Conservation (phyloP, 2,888 invertebrate species). For the Ypsolopha scabrella region DNA sequence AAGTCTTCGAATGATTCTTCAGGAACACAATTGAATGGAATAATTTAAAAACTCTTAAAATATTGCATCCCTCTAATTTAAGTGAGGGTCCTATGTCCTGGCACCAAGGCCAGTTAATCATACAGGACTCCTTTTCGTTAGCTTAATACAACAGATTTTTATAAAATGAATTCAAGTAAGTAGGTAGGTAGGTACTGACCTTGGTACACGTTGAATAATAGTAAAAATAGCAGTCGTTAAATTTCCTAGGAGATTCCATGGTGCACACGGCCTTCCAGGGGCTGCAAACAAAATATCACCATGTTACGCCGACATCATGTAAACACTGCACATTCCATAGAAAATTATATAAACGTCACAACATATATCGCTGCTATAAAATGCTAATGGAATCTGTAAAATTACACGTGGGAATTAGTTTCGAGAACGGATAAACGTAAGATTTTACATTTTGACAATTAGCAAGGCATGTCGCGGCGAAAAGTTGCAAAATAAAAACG, state of each 20-base stretch:
- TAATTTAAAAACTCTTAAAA: no score
- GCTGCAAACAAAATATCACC: constrained; percentile 36
- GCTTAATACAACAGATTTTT: no score
- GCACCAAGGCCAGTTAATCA: no score
- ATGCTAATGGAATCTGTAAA: constrained; percentile 14
- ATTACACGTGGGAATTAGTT: constrained; percentile 27
- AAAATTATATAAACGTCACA: constrained; percentile 14
- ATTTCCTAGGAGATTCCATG: constrained; percentile 80
- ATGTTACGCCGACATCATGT: constrained; percentile 23
- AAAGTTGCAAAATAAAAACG: constrained; percentile 39
- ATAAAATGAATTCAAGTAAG: no score
- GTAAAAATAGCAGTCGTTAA: constrained; percentile 90
- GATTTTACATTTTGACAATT: constrained; percentile 59
- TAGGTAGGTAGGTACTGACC: constrained; percentile 56
- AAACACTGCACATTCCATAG: constrained; percentile 5
- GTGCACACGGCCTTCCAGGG: constrained; percentile 45
- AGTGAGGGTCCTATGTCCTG: no score
- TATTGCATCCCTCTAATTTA: no score
- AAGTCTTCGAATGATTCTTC: no score
- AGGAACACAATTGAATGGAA: no score
- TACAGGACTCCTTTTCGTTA: no score
- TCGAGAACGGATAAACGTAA: constrained; percentile 28
- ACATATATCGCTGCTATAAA: constrained; percentile 17
- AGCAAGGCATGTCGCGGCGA: constrained; percentile 49
- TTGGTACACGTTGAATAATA: constrained; percentile 89